Evolutionary conservation across 2,888 invertebrate genomes (phyloP), one percentile per base, ranked within the genome.

Genomic region (Melitaea athalia): DNA sequence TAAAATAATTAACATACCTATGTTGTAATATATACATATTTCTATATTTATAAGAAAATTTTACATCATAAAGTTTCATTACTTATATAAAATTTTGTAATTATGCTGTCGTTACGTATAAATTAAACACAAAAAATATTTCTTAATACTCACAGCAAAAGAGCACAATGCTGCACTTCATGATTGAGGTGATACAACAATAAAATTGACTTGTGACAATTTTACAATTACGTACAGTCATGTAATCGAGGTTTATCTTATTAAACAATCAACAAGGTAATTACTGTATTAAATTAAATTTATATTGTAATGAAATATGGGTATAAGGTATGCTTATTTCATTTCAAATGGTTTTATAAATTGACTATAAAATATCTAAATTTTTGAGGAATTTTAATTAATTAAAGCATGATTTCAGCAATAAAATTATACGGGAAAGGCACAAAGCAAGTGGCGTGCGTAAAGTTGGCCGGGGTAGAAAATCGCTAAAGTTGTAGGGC

Each of bases 381-480:
- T 49, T 49, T 49, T 49, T 52, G 10, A 52, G 14, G 33, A 55
- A 57, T 38, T 57, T 31, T 42, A 42, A 57, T 42, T 31, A 49
- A 57, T 57, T 10, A 57, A 52, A 38, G 52, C 15, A 50, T 59
- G 59, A 38, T 52, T 60, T 49, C 33, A 59, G 52, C 43, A 66
- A 60, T 66, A 68, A 68, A 63, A 59, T 63, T 67, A 55, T 55
- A 55, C 50, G 60, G 17, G 24, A 59, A 70, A 67, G 50, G 55
- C 52, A 70, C 65, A 65, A 65, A 70, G 72, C 65, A 60, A 72
- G 64, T 67, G 65, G 49, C 52, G 38, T 63, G 59, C 68, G 63
- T 68, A 68, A 67, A 67, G 69, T 67, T 70, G 50, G 67, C 53
- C 72, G 70, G 53, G 61, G 61, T 66, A 71, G 55, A 55, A 55